phyloP scores from a whole-genome alignment of 2,888 invertebrate genomes.

The Dyspetes luteomarginatus region DNA sequence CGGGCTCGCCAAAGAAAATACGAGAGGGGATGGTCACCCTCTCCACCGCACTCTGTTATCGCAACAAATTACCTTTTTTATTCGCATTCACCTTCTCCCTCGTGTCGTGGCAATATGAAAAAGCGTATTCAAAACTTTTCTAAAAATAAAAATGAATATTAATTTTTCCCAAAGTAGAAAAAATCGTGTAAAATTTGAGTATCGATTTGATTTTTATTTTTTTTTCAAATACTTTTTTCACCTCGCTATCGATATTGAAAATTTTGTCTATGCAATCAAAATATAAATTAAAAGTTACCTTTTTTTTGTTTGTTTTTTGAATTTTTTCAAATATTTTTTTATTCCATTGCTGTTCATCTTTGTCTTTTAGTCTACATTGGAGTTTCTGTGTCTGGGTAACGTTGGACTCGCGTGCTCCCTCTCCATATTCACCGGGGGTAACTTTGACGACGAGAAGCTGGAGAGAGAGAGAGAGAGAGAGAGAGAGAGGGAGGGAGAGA shows the following conservation, averaged over 20 bases:
- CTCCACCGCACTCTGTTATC: conserved; percentile 53
- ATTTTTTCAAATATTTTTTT: neutral
- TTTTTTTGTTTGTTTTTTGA: too few species aligned
- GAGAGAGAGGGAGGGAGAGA: conserved; percentile 25
- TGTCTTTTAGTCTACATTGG: neutral
- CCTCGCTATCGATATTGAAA: too few species aligned
- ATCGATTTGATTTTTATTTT: neutral
- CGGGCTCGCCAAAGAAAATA: conserved; percentile 15
- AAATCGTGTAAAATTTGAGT: neutral
- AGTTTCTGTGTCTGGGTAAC: neutral
- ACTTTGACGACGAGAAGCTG: conserved; percentile 39
- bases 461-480: conserved; percentile 33
- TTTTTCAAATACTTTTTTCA: too few species aligned
- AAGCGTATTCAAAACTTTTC: neutral
- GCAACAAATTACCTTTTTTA: conserved; percentile 49
- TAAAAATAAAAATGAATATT: conserved; percentile 10
- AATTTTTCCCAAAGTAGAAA: conserved; percentile 13
- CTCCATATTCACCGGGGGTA: conserved; percentile 30
- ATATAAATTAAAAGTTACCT: too few species aligned
- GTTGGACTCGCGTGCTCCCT: conserved; percentile 10
- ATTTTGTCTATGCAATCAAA: too few species aligned
- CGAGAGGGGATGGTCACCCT: conserved; percentile 14
- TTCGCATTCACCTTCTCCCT: conserved; percentile 4
- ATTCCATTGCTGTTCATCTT: neutral
- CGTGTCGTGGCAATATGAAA: neutral